phyloP scores from a whole-genome alignment of 2,797 vertebrate genomes.

The Phrynocephalus forsythii region DNA sequence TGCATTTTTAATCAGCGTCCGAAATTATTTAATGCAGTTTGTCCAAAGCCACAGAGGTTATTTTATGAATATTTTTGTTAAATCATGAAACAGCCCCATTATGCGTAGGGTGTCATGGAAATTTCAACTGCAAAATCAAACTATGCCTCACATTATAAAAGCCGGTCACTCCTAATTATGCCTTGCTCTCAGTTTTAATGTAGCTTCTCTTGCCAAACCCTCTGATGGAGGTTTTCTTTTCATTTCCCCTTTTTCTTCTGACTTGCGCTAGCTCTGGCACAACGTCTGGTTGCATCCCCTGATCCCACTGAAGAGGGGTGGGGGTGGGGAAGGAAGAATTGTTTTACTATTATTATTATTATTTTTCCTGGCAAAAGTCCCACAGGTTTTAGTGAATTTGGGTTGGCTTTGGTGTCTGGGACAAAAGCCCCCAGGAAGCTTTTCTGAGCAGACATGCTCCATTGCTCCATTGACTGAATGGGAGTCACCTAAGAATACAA shows the following conservation, averaged over 20 bases:
- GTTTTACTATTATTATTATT: background rate
- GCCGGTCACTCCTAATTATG: background rate
- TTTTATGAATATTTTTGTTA: background rate
- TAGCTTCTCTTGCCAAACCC: conserved; percentile 7
- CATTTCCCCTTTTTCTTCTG: no score
- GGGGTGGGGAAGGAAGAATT: background rate
- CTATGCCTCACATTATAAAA: background rate
- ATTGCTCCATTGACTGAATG: background rate
- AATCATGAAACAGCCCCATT: conserved; percentile 8
- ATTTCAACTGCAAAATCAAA: background rate
- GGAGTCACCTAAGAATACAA: background rate
- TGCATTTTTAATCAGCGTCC: background rate
- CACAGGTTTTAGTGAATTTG: background rate
- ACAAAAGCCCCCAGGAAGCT: background rate
- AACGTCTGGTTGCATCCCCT: background rate
- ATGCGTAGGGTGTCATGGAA: background rate
- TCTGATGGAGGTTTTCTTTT: background rate
- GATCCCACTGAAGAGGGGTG: background rate
- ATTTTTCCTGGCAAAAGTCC: background rate
- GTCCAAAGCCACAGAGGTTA: background rate
- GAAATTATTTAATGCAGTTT: background rate
- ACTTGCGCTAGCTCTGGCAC: background rate
- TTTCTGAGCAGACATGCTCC: background rate
- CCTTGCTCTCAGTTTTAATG: background rate
- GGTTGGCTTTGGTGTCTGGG: background rate